These are phyloP conservation scores for Conus ventricosus DNA, from an alignment of 1,140 invertebrate genomes.

Conservation along the genomic window DNA sequence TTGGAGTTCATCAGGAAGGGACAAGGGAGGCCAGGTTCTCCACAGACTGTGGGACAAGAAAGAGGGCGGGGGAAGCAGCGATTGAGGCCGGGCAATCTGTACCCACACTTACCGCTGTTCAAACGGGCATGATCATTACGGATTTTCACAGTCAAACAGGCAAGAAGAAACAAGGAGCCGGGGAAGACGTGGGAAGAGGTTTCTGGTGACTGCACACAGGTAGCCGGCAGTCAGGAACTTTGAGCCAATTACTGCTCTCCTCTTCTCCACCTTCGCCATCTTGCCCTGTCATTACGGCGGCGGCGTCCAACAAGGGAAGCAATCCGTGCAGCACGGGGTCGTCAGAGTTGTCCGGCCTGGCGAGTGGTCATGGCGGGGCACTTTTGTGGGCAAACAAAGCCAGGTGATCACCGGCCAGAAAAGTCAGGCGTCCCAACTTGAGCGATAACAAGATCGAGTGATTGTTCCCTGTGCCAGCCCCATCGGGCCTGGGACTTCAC, in stretches of 20 bases:
- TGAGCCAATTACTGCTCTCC: conserved; percentile 17
- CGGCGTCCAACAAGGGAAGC: not conserved
- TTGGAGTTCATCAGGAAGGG: not conserved
- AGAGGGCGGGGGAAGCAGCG: not conserved
- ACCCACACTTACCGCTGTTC: conserved; percentile 1
- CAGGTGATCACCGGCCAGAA: not conserved
- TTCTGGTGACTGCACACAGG: conserved; percentile 17
- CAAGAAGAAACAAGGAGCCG: not conserved
- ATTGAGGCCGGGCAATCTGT: not conserved
- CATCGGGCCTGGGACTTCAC: not conserved
- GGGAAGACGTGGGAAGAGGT: not conserved
- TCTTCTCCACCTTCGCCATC: not conserved
- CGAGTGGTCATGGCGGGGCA: conserved; percentile 11
- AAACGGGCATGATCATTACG: conserved; percentile 20
- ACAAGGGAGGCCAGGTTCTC: not conserved
- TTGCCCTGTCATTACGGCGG: conserved; percentile 21
- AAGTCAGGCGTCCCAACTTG: conserved; percentile 5
- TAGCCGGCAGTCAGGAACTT: not conserved
- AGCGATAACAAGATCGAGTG: not conserved
- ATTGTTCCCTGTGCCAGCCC: not conserved
- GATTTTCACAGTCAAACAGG: conserved; percentile 17
- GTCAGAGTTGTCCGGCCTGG: conserved; percentile 18
- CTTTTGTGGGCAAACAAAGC: conserved; percentile 15
- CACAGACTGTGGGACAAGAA: not conserved
- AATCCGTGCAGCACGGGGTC: not conserved